A percentile compares a stretch with the other conserved stretches of the same genome.
These are phyloP conservation scores for Frieseomelitta varia DNA, from an alignment of 1,140 invertebrate genomes.

Conservation along the genomic window DNA sequence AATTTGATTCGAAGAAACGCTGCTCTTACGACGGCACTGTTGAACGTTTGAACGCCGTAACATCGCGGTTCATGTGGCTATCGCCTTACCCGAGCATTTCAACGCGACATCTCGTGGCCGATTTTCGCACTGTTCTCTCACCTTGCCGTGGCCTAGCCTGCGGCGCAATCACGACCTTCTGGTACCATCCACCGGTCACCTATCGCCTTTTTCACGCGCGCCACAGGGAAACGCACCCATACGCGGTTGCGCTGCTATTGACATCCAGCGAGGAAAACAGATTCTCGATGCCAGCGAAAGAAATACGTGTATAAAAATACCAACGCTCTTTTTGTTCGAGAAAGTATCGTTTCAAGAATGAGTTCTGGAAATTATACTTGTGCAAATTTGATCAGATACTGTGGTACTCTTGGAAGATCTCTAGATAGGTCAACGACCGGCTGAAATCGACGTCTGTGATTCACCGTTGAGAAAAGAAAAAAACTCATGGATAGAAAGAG, in stretches of 20 bases:
- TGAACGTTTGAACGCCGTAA: slow-evolving; percentile 42
- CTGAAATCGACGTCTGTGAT: background rate
- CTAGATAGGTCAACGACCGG: slow-evolving; percentile 33
- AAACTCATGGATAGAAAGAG: background rate
- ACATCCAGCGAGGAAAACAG: background rate
- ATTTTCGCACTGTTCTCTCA: slow-evolving; percentile 70
- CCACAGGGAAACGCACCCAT: background rate
- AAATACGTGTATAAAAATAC: background rate
- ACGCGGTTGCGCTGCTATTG: background rate
- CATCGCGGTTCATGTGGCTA: slow-evolving; percentile 8
- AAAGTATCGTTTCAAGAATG: background rate
- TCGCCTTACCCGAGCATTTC: slow-evolving; percentile 35
- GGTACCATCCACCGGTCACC: slow-evolving; percentile 66
- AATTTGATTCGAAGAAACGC: background rate
- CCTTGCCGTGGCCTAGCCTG: slow-evolving; percentile 81
- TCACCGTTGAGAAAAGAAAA: background rate
- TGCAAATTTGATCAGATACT: background rate
- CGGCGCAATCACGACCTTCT: slow-evolving; percentile 72
- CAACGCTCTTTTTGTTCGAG: background rate
- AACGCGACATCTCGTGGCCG: slow-evolving; percentile 71
- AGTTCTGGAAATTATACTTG: background rate
- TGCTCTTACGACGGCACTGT: slow-evolving; percentile 65
- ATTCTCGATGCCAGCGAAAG: background rate
- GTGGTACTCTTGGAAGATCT: background rate
- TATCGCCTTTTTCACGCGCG: slow-evolving; percentile 32